These are phyloP conservation scores for Hydrozoanthus tunicans DNA, from an alignment of 64 coral and sea anemone genomes.

Conservation along the genomic window DNA sequence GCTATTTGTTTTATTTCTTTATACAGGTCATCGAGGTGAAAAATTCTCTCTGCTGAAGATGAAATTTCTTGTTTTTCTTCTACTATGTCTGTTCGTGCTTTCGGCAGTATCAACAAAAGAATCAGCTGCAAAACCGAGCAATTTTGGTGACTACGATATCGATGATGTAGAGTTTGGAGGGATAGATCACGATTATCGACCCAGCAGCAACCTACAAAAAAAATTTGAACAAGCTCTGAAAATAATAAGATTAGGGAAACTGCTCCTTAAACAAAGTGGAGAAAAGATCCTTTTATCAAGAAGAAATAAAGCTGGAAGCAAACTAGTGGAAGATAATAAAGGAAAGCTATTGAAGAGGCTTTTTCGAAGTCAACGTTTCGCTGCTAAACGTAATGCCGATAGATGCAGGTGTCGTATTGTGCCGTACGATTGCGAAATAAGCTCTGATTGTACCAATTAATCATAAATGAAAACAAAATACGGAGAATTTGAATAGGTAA, in stretches of 20 bases:
- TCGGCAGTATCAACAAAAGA: not conserved
- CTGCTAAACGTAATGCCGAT: too few species aligned
- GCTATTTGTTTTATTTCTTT: not conserved
- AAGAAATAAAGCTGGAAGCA: too few species aligned
- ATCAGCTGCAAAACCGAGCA: not conserved
- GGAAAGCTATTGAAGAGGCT: not conserved
- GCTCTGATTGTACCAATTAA: too few species aligned
- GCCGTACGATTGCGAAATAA: too few species aligned
- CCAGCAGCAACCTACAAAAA: too few species aligned
- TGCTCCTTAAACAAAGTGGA: constrained; percentile 17
- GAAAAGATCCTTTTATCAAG: not conserved
- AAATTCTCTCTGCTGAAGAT: not conserved
- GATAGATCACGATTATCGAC: not conserved
- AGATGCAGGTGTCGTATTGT: too few species aligned
- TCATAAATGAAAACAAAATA: too few species aligned
- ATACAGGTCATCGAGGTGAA: not conserved
- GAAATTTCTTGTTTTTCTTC: not conserved
- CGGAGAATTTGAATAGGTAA: too few species aligned
- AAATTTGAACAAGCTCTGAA: not conserved
- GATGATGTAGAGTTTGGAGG: not conserved
- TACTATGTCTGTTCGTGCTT: not conserved
- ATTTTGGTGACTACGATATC: not conserved
- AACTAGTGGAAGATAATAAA: too few species aligned
- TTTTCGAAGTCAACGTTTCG: not conserved
- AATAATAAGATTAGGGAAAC: not conserved